These are phyloP conservation scores for Sitta europaea DNA, from an alignment of 2,113 vertebrate species.

Conservation along the genomic window DNA sequence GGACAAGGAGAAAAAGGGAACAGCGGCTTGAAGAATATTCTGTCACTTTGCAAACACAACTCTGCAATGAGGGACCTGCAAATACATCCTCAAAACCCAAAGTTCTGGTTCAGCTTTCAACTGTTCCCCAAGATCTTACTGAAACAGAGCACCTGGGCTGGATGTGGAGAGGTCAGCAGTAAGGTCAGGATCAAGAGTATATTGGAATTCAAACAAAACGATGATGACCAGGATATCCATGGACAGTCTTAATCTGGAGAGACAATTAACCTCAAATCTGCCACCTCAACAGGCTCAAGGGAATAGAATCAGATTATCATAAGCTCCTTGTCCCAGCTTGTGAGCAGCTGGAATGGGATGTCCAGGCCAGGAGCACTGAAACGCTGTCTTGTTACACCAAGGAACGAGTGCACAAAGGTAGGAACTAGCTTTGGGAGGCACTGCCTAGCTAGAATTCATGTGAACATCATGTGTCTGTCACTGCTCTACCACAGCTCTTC, in stretches of 20 bases:
- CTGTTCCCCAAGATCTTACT: neutral
- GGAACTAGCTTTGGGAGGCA: neutral
- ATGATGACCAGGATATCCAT: neutral
- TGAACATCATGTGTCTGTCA: neutral
- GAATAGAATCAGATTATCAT: neutral
- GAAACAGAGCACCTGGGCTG: neutral
- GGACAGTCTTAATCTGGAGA: neutral
- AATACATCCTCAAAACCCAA: neutral
- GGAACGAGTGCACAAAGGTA: neutral
- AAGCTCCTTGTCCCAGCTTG: neutral
- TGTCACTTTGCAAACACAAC: neutral
- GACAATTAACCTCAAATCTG: neutral
- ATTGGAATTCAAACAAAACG: neutral
- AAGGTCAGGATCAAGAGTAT: neutral
- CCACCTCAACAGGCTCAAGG: neutral
- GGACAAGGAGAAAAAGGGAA: neutral
- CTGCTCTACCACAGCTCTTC: neutral
- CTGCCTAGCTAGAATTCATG: neutral
- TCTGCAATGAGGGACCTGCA: neutral
- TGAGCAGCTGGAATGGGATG: neutral
- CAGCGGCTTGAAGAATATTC: neutral
- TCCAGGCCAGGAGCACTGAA: neutral
- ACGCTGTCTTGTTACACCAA: neutral
- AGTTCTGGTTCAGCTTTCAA: neutral
- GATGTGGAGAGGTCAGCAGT: neutral